phyloP scores from a whole-genome alignment of 2,113 vertebrate species.

The Thinocorus orbignyianus region DNA sequence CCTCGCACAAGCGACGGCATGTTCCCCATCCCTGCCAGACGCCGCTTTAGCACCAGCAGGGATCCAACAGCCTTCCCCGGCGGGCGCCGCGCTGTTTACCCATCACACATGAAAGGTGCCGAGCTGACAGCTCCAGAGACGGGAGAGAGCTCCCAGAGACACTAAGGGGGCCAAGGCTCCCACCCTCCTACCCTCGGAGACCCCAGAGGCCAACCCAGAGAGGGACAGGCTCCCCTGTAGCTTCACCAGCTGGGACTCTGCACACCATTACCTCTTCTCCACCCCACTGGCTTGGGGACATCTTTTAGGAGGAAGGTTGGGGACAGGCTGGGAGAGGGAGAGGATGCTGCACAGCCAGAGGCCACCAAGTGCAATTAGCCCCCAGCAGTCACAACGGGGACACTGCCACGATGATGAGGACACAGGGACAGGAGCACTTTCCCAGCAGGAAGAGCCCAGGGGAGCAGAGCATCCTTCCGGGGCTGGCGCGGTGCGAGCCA shows the following conservation, averaged over 20 bases:
- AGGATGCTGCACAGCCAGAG: not conserved
- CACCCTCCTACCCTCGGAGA: not conserved
- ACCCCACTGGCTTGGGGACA: not conserved
- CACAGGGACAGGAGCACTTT: not conserved
- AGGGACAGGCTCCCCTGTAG: not conserved
- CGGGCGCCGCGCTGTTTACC: conserved; percentile 20
- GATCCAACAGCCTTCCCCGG: conserved; percentile 36
- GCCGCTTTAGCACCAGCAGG: conserved; percentile 23
- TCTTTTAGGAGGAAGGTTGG: not conserved
- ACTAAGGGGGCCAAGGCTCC: not conserved
- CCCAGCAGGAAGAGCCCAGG: not conserved
- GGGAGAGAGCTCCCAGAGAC: not conserved
- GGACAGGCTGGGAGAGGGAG: not conserved
- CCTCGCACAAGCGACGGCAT: conserved; percentile 39
- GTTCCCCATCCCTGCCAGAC: conserved; percentile 25
- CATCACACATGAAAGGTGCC: conserved; percentile 43
- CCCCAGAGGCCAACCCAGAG: not conserved
- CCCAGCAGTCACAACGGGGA: rapidly evolving
- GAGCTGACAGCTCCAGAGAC: conserved; percentile 24
- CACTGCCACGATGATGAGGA: rapidly evolving
- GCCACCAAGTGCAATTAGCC: not conserved
- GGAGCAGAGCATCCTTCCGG: not conserved
- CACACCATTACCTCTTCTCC: not conserved
- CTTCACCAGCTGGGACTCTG: not conserved
- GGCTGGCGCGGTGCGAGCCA: not conserved